These are phyloP conservation scores for Zygaena filipendulae DNA, from an alignment of 2,888 invertebrate genomes.

Conservation along the genomic window DNA sequence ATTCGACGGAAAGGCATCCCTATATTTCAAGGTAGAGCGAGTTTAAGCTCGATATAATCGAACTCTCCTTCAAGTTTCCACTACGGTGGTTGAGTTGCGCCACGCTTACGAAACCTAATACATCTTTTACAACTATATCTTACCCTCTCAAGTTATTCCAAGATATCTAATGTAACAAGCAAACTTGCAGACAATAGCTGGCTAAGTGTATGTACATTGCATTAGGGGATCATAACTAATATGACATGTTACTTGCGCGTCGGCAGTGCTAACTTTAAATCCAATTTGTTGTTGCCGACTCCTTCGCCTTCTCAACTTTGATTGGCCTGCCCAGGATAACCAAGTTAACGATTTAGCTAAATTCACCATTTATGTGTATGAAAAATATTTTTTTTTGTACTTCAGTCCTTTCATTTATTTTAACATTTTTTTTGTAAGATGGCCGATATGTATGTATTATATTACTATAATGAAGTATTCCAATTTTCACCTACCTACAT, in stretches of 20 bases:
- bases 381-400: too few species aligned
- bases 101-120: constrained; percentile 28
- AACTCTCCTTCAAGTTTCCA: constrained; percentile 36
- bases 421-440: too few species aligned
- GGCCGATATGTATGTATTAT: too few species aligned
- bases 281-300: constrained; percentile 52
- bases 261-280: constrained; percentile 44
- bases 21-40: constrained; percentile 55
- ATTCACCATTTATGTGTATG: too few species aligned
- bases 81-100: constrained; percentile 34
- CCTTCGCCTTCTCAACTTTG: constrained; percentile 37
- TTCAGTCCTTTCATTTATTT: too few species aligned
- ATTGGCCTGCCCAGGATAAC: constrained; percentile 43
- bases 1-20: too few species aligned
- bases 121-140: too few species aligned
- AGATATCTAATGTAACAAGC: too few species aligned
- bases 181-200: too few species aligned
- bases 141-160: too few species aligned
- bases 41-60: constrained; percentile 35
- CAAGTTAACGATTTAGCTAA: constrained; percentile 33
- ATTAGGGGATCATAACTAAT: constrained; percentile 46
- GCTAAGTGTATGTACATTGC: constrained; percentile 48
- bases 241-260: constrained; percentile 45
- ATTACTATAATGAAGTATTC: too few species aligned
- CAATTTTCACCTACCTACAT: too few species aligned